A percentile compares a stretch with the other conserved stretches of the same genome.
phyloP scores from a whole-genome alignment of 2,797 vertebrate genomes.

The Falco naumanni region DNA sequence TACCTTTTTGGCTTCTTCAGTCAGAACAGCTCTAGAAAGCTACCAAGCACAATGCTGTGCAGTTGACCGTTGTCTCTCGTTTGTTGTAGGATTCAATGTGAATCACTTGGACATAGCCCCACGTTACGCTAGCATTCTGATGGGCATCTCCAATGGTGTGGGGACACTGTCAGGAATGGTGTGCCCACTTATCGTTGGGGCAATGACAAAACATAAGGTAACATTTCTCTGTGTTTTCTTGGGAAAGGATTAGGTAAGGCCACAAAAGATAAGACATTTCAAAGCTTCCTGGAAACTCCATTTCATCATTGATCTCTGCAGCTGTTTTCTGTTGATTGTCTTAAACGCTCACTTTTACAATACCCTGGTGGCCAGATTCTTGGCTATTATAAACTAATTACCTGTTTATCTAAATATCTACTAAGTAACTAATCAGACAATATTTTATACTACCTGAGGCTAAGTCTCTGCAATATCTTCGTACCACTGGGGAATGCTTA shows the following conservation, averaged over 20 bases:
- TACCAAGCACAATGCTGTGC: not conserved
- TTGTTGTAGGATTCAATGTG: constrained; percentile 92
- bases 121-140: constrained; percentile 97
- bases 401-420: not conserved
- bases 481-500: not conserved
- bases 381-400: not conserved
- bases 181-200: constrained; percentile 95
- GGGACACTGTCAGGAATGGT: constrained; percentile 98
- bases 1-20: not conserved
- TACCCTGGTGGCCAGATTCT: not conserved
- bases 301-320: not conserved
- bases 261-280: not conserved
- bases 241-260: not conserved
- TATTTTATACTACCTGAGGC: not conserved
- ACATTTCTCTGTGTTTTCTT: not conserved
- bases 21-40: not conserved
- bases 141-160: constrained; percentile 98
- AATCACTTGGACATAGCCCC: constrained; percentile 98
- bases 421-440: not conserved
- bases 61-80: not conserved
- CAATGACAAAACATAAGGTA: constrained; percentile 97
- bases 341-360: not conserved
- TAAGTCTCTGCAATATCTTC: not conserved
- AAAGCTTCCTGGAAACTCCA: not conserved
- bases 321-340: not conserved